Evolutionary conservation across 2,113 vertebrate species (phyloP), one percentile per base, ranked within the genome.

Genomic region (Entelurus aequoreus): DNA sequence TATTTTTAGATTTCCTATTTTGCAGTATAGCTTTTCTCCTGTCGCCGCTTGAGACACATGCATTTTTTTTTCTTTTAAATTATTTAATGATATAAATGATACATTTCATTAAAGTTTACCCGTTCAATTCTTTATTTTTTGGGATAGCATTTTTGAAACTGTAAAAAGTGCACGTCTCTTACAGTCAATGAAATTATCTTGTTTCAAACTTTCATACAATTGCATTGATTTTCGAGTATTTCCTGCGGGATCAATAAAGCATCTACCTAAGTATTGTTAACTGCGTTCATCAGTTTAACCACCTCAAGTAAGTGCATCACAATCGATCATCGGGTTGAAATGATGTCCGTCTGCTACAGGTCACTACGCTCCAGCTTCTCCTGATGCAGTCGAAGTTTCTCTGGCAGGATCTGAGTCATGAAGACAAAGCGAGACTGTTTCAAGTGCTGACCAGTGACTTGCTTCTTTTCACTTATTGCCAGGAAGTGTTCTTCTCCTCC

Each of bases 391-490:
- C 37, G 60, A 0, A 80, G 1, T 59, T 82, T 83, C 66, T 89
- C 75, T 10, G 77, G 81, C 1, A 91, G 50, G 1, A 78, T 89
- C 66, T 89, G 66, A 0, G 88, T 90, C 58, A 85, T 1, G 62
- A 90, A 88, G 50, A 60, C 16, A 28, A 78, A 87, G 14, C 8
- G 78, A 13, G 87, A 65, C 48, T 65, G 66, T 68, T 76, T 90
- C 68, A 92, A 65, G 49, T 70, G 67, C 14, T 74, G 85, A 64
- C 51, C 65, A 44, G 55, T 1, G 12, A 57, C 72, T 72, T 88
- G 88, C 9, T 88, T 38, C 62, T 83, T 62, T 48, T 62, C 4
- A 52, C 58, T 77, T 19, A 91, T 86, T 4, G n/a, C 48, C 69
- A 90, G 62, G 68, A 89, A 90, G 0, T 77, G 51, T 11, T 69